These are phyloP conservation scores for Amphipoea oculea DNA, from an alignment of 2,888 invertebrate species.

Conservation along the genomic window DNA sequence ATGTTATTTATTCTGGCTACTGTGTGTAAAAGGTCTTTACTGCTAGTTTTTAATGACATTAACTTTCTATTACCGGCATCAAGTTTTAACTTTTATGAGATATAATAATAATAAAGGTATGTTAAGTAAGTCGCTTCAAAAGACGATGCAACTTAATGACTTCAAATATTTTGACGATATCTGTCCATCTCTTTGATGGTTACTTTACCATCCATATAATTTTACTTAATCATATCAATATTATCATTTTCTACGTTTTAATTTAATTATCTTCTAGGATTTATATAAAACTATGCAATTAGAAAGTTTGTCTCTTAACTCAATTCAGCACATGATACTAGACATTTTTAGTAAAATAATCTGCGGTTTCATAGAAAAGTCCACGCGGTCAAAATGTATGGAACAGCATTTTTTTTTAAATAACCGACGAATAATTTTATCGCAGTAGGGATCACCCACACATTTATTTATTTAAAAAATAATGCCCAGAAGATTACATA, in stretches of 20 bases:
- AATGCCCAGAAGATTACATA: background rate
- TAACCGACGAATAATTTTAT: too few species aligned
- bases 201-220: constrained; percentile 45
- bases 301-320: constrained; percentile 18
- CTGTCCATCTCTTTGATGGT: constrained; percentile 45
- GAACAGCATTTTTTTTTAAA: background rate
- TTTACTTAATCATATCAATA: constrained; percentile 41
- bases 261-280: constrained; percentile 30
- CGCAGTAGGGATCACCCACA: too few species aligned
- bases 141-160: constrained; percentile 42
- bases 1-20: constrained; percentile 3
- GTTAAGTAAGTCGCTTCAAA: constrained; percentile 51
- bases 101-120: constrained; percentile 58
- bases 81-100: constrained; percentile 53
- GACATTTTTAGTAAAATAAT: too few species aligned
- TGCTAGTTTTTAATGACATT: constrained; percentile 50
- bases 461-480: too few species aligned
- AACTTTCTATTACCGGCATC: constrained; percentile 46
- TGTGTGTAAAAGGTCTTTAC: constrained; percentile 16
- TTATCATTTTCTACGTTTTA: constrained; percentile 35
- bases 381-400: background rate
- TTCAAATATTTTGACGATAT: constrained; percentile 50
- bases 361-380: too few species aligned
- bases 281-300: constrained; percentile 26
- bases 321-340: background rate